A percentile compares a stretch with the other conserved stretches of the same genome.
These are phyloP conservation scores for Mus pahari DNA, from an alignment of 2,113 vertebrate genomes.

Conservation along the genomic window DNA sequence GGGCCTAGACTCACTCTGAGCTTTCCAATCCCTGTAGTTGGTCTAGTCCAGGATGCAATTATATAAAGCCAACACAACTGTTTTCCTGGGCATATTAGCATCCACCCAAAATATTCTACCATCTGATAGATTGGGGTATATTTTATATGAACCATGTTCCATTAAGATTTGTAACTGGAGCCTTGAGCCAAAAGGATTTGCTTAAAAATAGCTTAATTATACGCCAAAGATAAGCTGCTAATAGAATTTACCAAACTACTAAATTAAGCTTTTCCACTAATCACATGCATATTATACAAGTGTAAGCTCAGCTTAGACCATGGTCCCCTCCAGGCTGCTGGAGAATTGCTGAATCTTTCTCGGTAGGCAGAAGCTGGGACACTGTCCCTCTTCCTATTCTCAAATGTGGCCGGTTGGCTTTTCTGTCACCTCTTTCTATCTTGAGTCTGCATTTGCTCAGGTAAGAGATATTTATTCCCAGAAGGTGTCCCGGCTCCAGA, in stretches of 20 bases:
- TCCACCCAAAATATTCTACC: not conserved
- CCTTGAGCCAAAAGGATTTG: slow-evolving; percentile 50
- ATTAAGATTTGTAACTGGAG: slow-evolving; percentile 24
- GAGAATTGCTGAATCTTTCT: not conserved
- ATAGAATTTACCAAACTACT: slow-evolving; percentile 60
- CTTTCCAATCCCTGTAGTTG: not conserved
- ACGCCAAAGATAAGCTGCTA: slow-evolving; percentile 53
- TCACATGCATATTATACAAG: not conserved
- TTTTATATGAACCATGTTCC: not conserved
- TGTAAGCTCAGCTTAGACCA: slow-evolving; percentile 1
- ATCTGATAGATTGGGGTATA: not conserved
- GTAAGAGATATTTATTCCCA: not conserved
- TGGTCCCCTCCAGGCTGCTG: not conserved
- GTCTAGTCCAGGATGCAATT: not conserved
- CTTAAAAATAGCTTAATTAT: slow-evolving; percentile 68
- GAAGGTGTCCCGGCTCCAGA: not conserved
- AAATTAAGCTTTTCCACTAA: slow-evolving; percentile 61
- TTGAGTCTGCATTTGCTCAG: not conserved
- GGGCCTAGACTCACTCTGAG: not conserved
- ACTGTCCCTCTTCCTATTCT: not conserved
- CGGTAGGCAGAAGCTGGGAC: not conserved
- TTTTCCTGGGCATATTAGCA: not conserved
- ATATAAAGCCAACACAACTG: too few species aligned
- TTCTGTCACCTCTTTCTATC: not conserved
- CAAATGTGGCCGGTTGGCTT: rapidly evolving